Percentiles rank a stretch among this genome's conserved stretches.
Evolutionary conservation across 2,888 invertebrate genomes (phyloP).

Genomic region (Thysanoteuthis rhombus): DNA sequence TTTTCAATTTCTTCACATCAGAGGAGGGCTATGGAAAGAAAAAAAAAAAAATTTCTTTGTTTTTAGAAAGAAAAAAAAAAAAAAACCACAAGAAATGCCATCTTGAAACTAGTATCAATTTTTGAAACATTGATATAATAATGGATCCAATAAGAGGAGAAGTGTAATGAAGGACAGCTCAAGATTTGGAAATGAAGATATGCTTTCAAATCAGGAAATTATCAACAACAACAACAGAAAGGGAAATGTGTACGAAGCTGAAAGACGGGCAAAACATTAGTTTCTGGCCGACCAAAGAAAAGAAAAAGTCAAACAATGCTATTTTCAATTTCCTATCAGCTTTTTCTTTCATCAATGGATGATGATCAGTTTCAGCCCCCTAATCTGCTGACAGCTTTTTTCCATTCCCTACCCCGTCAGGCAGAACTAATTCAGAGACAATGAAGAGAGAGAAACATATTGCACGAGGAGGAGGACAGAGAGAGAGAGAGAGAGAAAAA

Average conservation of each 20-base stretch:
- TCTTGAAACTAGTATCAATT: neutral
- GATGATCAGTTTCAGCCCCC: neutral
- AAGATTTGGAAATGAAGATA: neutral
- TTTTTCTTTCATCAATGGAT: neutral
- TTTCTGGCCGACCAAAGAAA: too few species aligned
- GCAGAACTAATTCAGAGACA: neutral
- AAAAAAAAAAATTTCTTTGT: too few species aligned
- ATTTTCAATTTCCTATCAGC: neutral
- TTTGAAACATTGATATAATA: neutral
- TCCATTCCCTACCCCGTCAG: too few species aligned
- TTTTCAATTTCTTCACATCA: too few species aligned
- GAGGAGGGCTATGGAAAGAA: too few species aligned
- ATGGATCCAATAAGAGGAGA: neutral
- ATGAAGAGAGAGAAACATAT: neutral
- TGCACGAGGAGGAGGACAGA: neutral
- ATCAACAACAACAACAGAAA: neutral
- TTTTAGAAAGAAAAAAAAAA: too few species aligned
- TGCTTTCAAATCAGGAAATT: neutral
- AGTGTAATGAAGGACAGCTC: neutral
- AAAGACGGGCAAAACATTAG: neutral
- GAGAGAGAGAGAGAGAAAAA: too few species aligned
- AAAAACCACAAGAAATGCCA: neutral
- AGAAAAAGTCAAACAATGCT: neutral
- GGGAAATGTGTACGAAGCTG: neutral
- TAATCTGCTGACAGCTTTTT: neutral